These are phyloP conservation scores for fruit fly (Drosophila melanogaster) DNA, from an alignment of 1,140 invertebrate species.

Conservation along the genomic window Release_6_plus_ISO1_MT NT_037436.4:15497001-15497500, in stretches of 20 bases:
- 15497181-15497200: slow-evolving; percentile 39
- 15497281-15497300: background rate
- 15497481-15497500: slow-evolving; percentile 52
- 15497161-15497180: slow-evolving; percentile 31
- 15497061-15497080: slow-evolving; percentile 60
- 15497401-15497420: slow-evolving; percentile 51
- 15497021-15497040: slow-evolving; percentile 72
- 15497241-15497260: slow-evolving; percentile 71
- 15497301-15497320: background rate
- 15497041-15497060: slow-evolving; percentile 68
- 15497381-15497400: slow-evolving; percentile 67
- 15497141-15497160: slow-evolving; percentile 62
- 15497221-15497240: slow-evolving; percentile 17
- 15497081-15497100: slow-evolving; percentile 61
- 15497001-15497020: slow-evolving; percentile 66
- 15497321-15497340: background rate
- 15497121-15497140: slow-evolving; percentile 58
- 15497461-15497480: slow-evolving; percentile 54
- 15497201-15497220: slow-evolving; percentile 4
- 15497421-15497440: slow-evolving; percentile 60
- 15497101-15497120: slow-evolving; percentile 64
- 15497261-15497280: slow-evolving; percentile 80
- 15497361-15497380: slow-evolving; percentile 66
- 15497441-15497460: slow-evolving; percentile 66
- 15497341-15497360: slow-evolving; percentile 70